A percentile compares a stretch with the other conserved stretches of the same genome.
Conservation (phyloP, 2,888 invertebrate genomes). For the Heliconius erato region DNA sequence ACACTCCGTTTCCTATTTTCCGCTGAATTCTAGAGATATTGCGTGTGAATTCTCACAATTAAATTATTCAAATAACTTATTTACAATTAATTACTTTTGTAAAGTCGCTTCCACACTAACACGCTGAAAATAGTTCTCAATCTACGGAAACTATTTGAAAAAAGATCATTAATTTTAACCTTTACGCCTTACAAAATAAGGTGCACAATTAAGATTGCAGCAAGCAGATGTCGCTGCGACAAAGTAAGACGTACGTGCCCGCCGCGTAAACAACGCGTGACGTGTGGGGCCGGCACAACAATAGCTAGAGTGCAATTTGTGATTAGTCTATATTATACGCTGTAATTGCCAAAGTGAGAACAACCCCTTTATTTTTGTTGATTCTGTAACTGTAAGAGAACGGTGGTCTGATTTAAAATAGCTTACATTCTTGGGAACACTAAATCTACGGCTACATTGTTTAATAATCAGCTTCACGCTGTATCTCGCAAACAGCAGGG, state of each 20-base stretch:
- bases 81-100: conserved; percentile 10
- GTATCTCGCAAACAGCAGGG: too few species aligned
- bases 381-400: conserved; percentile 61
- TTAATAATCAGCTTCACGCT: not conserved
- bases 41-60: not conserved
- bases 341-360: conserved; percentile 68
- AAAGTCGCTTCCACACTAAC: conserved; percentile 17
- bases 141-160: conserved; percentile 31
- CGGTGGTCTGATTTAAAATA: conserved; percentile 59
- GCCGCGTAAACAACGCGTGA: conserved; percentile 79
- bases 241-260: conserved; percentile 83
- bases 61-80: conserved; percentile 12
- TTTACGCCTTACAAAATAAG: conserved; percentile 58
- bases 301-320: conserved; percentile 82
- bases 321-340: conserved; percentile 79
- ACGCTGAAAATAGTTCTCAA: conserved; percentile 16
- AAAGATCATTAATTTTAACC: conserved; percentile 52
- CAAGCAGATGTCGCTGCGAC: conserved; percentile 79
- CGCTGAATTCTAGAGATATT: too few species aligned
- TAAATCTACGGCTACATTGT: conserved; percentile 54
- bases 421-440: conserved; percentile 53
- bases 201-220: conserved; percentile 18
- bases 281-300: conserved; percentile 83
- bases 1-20: too few species aligned
- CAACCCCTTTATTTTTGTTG: conserved; percentile 60